Evolutionary conservation across 1,140 invertebrate species (phyloP).

Genomic region (Radopholus similis): DNA sequence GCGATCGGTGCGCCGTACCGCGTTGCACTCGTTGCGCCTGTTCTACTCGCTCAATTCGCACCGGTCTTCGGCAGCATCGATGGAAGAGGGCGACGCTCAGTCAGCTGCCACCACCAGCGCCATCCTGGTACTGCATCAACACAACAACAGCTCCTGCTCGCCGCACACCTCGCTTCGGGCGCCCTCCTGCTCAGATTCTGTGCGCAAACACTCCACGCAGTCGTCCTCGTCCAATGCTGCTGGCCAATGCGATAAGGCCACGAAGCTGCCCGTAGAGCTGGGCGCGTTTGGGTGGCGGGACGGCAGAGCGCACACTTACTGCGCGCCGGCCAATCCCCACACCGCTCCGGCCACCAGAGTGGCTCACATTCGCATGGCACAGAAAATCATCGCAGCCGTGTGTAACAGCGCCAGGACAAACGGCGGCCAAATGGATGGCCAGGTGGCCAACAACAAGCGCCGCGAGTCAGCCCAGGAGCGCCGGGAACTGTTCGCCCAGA

Average conservation of each 20-base stretch:
- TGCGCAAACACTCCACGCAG: constrained; percentile 10
- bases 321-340: constrained; percentile 9
- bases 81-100: background rate
- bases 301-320: constrained; percentile 36
- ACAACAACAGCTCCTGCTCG: background rate
- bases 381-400: too few species aligned
- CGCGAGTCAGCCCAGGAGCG: too few species aligned
- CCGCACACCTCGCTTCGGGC: background rate
- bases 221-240: background rate
- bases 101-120: background rate
- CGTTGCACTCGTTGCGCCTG: constrained; percentile 46
- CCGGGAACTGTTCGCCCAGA: background rate
- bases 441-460: too few species aligned
- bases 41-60: constrained; percentile 50
- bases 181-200: background rate
- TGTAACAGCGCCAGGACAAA: too few species aligned
- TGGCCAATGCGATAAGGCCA: background rate
- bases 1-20: constrained; percentile 32
- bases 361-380: too few species aligned
- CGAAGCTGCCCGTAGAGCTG: background rate
- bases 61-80: constrained; percentile 29
- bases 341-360: too few species aligned
- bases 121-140: background rate
- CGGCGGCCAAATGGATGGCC: too few species aligned
- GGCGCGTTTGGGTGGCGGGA: constrained; percentile 35